phyloP scores from a whole-genome alignment of 2,888 invertebrate genomes.

The Scaptomyza flava region DNA sequence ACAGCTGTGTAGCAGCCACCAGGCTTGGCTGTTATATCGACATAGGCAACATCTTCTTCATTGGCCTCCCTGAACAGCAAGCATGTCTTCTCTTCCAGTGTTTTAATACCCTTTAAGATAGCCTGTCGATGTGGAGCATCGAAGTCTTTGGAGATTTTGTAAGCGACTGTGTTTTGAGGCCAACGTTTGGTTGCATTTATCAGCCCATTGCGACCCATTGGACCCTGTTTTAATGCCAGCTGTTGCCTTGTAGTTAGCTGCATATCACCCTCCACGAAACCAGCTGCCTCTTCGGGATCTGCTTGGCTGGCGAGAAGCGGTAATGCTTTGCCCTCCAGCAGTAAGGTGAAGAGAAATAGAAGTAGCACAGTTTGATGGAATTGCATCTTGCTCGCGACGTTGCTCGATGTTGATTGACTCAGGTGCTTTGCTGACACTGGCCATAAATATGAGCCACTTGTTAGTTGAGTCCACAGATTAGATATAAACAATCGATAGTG shows the following conservation, averaged over 20 bases:
- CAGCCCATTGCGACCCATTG: constrained; percentile 86
- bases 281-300: constrained; percentile 91
- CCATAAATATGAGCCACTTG: constrained; percentile 46
- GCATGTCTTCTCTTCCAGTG: constrained; percentile 90
- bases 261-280: constrained; percentile 91
- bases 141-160: constrained; percentile 81
- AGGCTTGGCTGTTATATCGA: constrained; percentile 65
- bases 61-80: constrained; percentile 88
- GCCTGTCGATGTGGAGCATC: constrained; percentile 85
- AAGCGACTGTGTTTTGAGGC: constrained; percentile 89
- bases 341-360: constrained; percentile 35
- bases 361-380: constrained; percentile 17
- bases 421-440: constrained; percentile 9
- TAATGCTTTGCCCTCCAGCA: constrained; percentile 18
- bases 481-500: constrained; percentile 47
- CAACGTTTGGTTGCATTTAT: constrained; percentile 86
- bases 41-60: constrained; percentile 72
- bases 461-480: constrained; percentile 31
- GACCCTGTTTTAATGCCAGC: constrained; percentile 24
- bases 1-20: constrained; percentile 92
- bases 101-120: constrained; percentile 88
- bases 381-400: constrained; percentile 54
- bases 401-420: constrained; percentile 36
- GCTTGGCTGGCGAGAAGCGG: constrained; percentile 13
- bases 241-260: constrained; percentile 85